phyloP scores from a whole-genome alignment of 2,797 vertebrate genomes.

The Poeciliopsis infans region DNA sequence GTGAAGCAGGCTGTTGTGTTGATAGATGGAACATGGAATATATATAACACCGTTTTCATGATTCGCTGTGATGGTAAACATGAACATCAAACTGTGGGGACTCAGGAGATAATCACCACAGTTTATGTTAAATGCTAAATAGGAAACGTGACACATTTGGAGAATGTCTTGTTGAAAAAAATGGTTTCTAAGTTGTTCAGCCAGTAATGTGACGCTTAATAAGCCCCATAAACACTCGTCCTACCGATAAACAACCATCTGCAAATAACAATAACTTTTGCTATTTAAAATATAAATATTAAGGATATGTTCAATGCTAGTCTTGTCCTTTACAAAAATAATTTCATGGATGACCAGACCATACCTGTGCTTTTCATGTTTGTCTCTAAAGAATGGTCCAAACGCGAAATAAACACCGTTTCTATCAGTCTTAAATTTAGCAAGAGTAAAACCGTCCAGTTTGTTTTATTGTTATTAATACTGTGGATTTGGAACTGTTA shows the following conservation, averaged over 20 bases:
- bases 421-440: neutral
- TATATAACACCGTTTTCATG: neutral
- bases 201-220: neutral
- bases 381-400: neutral
- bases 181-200: neutral
- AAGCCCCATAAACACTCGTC: neutral
- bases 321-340: neutral
- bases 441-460: neutral
- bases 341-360: neutral
- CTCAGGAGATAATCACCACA: neutral
- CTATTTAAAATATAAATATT: neutral
- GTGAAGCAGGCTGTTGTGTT: constrained; percentile 8
- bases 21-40: constrained; percentile 27
- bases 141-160: neutral
- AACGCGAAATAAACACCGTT: neutral
- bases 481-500: constrained; percentile 21
- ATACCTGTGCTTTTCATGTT: neutral
- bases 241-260: neutral
- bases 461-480: neutral
- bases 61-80: neutral
- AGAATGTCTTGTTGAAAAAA: neutral
- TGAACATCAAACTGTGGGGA: neutral
- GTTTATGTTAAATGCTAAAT: neutral
- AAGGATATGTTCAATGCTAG: neutral
- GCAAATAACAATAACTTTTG: neutral